Evolutionary conservation across 2,888 invertebrate species (phyloP).

Genomic region (Xanthia icteritia): DNA sequence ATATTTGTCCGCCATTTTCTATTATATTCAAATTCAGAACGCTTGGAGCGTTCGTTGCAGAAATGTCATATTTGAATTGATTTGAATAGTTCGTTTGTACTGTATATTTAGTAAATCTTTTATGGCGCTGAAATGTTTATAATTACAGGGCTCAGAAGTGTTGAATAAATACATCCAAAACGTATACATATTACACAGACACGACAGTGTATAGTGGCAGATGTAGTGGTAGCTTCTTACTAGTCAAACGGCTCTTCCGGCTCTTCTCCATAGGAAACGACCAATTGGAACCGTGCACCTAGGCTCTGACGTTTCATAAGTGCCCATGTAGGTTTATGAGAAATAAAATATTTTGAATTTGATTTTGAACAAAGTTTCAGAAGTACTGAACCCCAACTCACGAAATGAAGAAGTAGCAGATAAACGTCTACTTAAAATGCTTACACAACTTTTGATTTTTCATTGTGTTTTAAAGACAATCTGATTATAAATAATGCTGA

Average conservation of each 20-base stretch:
- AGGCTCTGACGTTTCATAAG: too few species aligned
- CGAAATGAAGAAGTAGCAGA: not conserved
- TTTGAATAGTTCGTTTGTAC: slow-evolving; percentile 25
- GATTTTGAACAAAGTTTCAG: not conserved
- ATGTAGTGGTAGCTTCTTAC: not conserved
- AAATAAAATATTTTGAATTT: too few species aligned
- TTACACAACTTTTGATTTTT: too few species aligned
- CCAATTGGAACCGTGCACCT: too few species aligned
- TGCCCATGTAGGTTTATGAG: too few species aligned
- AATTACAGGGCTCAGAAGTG: not conserved
- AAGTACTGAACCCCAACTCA: too few species aligned
- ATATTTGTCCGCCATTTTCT: slow-evolving; percentile 79
- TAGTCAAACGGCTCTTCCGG: not conserved
- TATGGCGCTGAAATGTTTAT: not conserved
- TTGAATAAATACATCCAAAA: not conserved
- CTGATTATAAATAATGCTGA: not conserved
- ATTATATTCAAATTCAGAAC: slow-evolving; percentile 86
- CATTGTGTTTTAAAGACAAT: not conserved
- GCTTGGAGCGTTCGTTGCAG: slow-evolving; percentile 48
- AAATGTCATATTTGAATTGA: slow-evolving; percentile 60
- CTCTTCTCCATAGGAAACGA: too few species aligned
- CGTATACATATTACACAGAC: too few species aligned
- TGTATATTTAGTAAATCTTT: slow-evolving; percentile 20
- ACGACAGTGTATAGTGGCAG: not conserved
- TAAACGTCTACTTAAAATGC: not conserved